Conservation (phyloP, 2,888 invertebrate genomes). For the Drosophila merina region DNA sequence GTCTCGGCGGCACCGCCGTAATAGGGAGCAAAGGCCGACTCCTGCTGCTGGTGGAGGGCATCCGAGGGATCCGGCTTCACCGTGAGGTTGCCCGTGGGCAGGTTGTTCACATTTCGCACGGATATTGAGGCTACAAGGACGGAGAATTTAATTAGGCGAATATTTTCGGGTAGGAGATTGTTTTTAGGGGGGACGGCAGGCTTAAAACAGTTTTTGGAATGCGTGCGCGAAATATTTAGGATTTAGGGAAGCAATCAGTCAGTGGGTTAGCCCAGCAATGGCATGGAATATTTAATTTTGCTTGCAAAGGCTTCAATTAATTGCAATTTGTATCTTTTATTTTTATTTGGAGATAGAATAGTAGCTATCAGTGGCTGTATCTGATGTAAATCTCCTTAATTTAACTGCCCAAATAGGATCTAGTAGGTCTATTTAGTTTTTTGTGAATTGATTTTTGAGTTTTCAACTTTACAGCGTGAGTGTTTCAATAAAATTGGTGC, state of each 20-base stretch:
- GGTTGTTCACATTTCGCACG: constrained; percentile 84
- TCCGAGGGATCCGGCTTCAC: constrained; percentile 84
- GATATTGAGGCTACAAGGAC: constrained; percentile 88
- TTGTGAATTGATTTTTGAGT: constrained; percentile 6
- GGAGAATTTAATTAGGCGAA: constrained; percentile 13
- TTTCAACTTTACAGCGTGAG: constrained; percentile 50
- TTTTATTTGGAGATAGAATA: constrained; percentile 6
- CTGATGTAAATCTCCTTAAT: constrained; percentile 12
- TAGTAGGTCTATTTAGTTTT: constrained; percentile 11
- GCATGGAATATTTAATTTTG: constrained; percentile 10
- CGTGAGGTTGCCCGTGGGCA: constrained; percentile 83
- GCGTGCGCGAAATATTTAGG: constrained; percentile 71
- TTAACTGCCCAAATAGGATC: constrained; percentile 8
- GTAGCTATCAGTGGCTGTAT: constrained; percentile 13
- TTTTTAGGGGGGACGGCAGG: not conserved
- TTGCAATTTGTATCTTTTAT: not conserved
- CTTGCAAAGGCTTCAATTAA: not conserved
- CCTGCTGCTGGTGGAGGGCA: constrained; percentile 50
- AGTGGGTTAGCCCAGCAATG: constrained; percentile 25
- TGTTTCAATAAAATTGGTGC: constrained; percentile 12
- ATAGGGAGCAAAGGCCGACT: constrained; percentile 78
- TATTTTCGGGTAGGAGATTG: not conserved
- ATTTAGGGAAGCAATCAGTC: constrained; percentile 54
- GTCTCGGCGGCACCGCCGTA: constrained; percentile 79
- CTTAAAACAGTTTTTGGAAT: constrained; percentile 46